Evolutionary conservation across 2,113 vertebrate species (phyloP).

Genomic region (Dipodomys merriami): DNA sequence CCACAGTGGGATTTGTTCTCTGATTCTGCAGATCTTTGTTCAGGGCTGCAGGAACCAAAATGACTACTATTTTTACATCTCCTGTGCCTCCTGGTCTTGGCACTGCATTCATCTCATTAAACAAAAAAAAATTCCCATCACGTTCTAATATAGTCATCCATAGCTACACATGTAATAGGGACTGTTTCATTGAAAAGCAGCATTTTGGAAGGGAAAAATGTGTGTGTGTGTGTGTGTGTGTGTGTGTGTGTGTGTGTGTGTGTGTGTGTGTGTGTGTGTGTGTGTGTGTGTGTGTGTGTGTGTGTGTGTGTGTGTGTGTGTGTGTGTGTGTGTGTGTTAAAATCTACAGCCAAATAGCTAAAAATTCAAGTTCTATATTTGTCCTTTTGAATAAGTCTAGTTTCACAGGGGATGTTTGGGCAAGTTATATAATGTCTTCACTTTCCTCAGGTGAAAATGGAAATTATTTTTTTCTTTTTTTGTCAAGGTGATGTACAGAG

Average conservation of each 20-base stretch:
- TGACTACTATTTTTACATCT: not conserved
- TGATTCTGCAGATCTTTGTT: not conserved
- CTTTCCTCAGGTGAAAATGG: not conserved
- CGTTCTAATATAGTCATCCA: slow-evolving; percentile 23
- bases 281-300: no score
- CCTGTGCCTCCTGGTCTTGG: not conserved
- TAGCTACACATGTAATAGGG: not conserved
- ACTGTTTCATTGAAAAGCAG: not conserved
- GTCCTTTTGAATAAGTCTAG: not conserved
- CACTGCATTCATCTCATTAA: not conserved
- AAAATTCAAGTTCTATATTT: not conserved
- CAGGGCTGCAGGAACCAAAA: not conserved
- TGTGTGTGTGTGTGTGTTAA: not conserved
- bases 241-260: no score
- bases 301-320: no score
- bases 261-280: no score
- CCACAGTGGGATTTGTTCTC: not conserved
- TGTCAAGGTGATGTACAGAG: no score
- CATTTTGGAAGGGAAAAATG: not conserved
- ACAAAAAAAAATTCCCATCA: not conserved
- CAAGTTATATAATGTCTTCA: not conserved
- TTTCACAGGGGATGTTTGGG: not conserved
- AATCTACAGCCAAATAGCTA: not conserved
- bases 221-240: no score
- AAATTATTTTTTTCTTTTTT: not conserved